Conservation (phyloP, 2,888 invertebrate species). For the Cosmopolites sordidus region DNA sequence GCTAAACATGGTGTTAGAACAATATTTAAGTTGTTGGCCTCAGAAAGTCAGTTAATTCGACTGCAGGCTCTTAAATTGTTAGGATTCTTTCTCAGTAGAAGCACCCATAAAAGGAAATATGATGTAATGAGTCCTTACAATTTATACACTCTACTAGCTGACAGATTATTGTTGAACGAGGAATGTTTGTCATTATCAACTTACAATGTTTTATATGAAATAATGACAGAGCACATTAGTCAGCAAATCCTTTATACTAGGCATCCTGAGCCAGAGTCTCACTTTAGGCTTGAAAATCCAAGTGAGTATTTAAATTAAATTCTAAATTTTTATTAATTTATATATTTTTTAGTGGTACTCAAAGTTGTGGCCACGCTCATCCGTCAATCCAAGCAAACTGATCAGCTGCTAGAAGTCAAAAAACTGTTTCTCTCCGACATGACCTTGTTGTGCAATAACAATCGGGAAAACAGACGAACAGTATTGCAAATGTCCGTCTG, state of each 20-base stretch:
- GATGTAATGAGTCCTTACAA: slow-evolving; percentile 99
- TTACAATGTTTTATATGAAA: slow-evolving; percentile 98
- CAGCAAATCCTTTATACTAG: slow-evolving; percentile 90
- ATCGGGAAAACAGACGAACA: slow-evolving; percentile 93
- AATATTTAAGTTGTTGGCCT: slow-evolving; percentile 93
- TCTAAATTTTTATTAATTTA: too few relatives aligned
- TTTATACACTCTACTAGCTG: slow-evolving; percentile 93
- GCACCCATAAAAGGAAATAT: slow-evolving; percentile 98
- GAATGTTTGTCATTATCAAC: slow-evolving; percentile 89
- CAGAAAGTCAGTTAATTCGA: slow-evolving; percentile 92
- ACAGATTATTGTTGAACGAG: slow-evolving; percentile 83
- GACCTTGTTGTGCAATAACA: slow-evolving; percentile 96
- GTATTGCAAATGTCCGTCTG: slow-evolving; percentile 99
- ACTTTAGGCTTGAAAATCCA: slow-evolving; percentile 93
- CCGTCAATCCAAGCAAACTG: slow-evolving; percentile 92
- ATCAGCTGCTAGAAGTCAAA: slow-evolving; percentile 87
- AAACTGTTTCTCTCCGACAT: slow-evolving; percentile 96
- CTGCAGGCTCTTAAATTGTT: slow-evolving; percentile 93
- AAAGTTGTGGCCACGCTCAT: slow-evolving; percentile 98
- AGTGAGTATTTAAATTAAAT: slow-evolving; percentile 65
- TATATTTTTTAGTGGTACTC: slow-evolving; percentile 86
- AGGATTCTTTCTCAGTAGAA: slow-evolving; percentile 95
- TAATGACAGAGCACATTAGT: slow-evolving; percentile 95
- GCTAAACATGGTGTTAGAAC: slow-evolving; percentile 94
- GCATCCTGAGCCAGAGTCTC: slow-evolving; percentile 93